phyloP scores from a whole-genome alignment of 2,888 invertebrate genomes.

The Limnephilus auricula region DNA sequence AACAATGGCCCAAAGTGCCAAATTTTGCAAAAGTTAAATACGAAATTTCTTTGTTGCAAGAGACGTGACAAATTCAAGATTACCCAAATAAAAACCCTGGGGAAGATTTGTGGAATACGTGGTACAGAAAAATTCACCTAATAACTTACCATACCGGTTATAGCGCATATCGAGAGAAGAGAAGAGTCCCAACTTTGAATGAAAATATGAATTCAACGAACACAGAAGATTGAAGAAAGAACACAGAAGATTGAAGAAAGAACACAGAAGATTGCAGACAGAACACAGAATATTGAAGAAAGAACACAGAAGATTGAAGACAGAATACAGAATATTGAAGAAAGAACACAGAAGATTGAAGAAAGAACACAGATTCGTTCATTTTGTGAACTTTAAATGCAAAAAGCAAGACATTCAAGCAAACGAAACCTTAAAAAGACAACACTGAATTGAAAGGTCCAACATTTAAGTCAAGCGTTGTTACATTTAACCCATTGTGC shows the following conservation, averaged over 20 bases:
- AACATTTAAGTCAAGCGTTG: background rate
- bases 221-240: too few relatives aligned
- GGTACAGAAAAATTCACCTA: background rate
- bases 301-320: too few relatives aligned
- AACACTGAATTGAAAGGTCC: background rate
- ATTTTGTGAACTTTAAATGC: background rate
- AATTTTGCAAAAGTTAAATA: background rate
- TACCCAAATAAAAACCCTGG: background rate
- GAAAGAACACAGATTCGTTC: too few relatives aligned
- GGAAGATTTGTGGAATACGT: background rate
- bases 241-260: too few relatives aligned
- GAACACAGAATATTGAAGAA: too few relatives aligned
- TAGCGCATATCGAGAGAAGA: background rate
- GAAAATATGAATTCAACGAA: too few relatives aligned
- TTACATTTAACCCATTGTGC: slow-evolving; percentile 16
- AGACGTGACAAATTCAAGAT: background rate
- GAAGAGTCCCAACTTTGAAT: too few relatives aligned
- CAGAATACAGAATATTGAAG: too few relatives aligned
- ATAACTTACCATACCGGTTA: background rate
- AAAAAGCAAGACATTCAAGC: background rate
- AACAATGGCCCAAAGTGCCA: background rate
- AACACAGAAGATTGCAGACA: too few relatives aligned
- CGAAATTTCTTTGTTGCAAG: too few relatives aligned
- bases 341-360: too few relatives aligned
- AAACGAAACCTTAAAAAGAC: background rate